These are phyloP conservation scores for Plebejus argus DNA, from an alignment of 2,888 invertebrate species.

Conservation along the genomic window DNA sequence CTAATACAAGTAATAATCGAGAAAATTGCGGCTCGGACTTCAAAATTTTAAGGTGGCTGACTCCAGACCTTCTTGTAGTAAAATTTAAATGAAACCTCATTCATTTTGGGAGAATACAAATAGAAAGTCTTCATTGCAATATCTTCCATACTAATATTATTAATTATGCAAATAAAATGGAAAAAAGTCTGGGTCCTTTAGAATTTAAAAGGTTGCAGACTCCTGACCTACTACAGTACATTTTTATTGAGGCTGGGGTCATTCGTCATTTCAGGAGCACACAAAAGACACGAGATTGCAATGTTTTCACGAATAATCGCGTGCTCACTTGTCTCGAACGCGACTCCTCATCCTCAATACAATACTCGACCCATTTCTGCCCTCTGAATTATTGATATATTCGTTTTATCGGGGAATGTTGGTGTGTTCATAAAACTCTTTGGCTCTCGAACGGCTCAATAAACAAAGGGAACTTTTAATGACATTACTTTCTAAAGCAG, in stretches of 20 bases:
- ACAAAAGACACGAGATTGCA: not conserved
- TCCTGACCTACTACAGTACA: not conserved
- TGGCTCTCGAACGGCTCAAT: not conserved
- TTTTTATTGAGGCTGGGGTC: not conserved
- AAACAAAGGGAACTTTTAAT: slow-evolving; percentile 1
- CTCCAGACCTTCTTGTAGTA: not conserved
- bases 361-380: slow-evolving; percentile 16
- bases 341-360: not conserved
- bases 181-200: too few species aligned
- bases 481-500: not conserved
- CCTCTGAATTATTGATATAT: slow-evolving; percentile 5
- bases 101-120: not conserved
- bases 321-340: not conserved
- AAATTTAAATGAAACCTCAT: not conserved
- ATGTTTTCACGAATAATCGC: slow-evolving; percentile 5
- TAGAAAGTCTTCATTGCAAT: too few species aligned
- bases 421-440: not conserved
- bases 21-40: not conserved
- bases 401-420: not conserved
- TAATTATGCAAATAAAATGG: too few species aligned
- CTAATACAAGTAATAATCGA: not conserved
- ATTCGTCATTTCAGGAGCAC: not conserved
- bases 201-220: too few species aligned
- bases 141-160: too few species aligned
- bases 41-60: not conserved